Evolutionary conservation across 2,888 invertebrate genomes (phyloP).

Genomic region (Chrysolina americana): DNA sequence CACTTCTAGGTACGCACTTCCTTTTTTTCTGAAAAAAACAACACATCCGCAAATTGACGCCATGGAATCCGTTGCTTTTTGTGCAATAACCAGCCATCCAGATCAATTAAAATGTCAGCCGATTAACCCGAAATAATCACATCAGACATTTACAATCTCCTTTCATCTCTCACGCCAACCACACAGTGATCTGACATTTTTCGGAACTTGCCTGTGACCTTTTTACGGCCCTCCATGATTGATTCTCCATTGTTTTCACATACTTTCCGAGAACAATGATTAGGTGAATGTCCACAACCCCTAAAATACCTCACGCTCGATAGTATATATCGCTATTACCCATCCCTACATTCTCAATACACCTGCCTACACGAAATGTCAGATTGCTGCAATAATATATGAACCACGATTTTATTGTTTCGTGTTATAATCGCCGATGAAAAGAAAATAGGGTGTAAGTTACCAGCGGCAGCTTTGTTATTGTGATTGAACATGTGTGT

Average conservation of each 20-base stretch:
- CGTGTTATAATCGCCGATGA: background rate
- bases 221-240: background rate
- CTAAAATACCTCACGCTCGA: conserved; percentile 32
- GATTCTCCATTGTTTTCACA: conserved; percentile 4
- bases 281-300: conserved; percentile 16
- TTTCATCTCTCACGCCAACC: no score
- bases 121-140: no score
- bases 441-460: conserved; percentile 9
- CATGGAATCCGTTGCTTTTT: no score
- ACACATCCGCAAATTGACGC: no score
- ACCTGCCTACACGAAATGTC: conserved; percentile 43
- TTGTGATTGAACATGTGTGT: background rate
- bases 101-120: no score
- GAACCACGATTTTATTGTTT: conserved; percentile 41
- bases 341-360: conserved; percentile 34
- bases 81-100: no score
- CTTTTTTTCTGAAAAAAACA: no score
- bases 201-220: background rate
- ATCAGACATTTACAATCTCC: no score
- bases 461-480: background rate
- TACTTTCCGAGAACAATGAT: conserved; percentile 8
- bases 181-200: background rate
- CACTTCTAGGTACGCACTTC: no score
- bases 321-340: conserved; percentile 40
- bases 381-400: conserved; percentile 44